Evolutionary conservation across 2,113 vertebrate genomes (phyloP), one percentile per base, ranked within the genome.

Genomic region (Copsychus sechellarum): DNA sequence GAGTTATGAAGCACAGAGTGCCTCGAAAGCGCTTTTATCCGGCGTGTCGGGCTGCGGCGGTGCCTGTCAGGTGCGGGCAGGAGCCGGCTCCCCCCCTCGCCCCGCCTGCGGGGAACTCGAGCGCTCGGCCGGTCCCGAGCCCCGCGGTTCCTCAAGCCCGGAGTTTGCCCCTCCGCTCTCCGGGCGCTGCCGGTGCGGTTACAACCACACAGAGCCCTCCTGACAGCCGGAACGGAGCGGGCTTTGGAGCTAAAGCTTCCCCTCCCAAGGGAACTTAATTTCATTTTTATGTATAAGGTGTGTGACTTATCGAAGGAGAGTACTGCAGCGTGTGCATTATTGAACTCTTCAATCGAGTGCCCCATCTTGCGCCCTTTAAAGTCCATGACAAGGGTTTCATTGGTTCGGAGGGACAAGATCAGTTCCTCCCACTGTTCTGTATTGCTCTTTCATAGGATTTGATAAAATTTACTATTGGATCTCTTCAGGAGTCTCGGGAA

Each of bases 261-360:
- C 23, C 15, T 80, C 90, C 64, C 61, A 7, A 31, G 84, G 70
- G 81, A 64, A 11, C 2, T 14, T 69, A 33, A 56, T 78, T 78
- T 54, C 48, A 34, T 89, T 91, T 91, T 76, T 76, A 60, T 88
- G 81, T 36, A 8, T 81, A 21, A 91, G 81, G 45, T 65, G 85
- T 57, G 69, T 47, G 74, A 61, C 77, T 76, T 84, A 56, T 65
- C 4, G 92, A 78, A 93, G 56, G 57, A 3, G 34, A 91, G 34
- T 12, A 9, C 60, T 50, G 77, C 86, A 48, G 11, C 72, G 11
- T 40, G 20, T 8, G 81, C 80, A 8, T 86, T 83, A 28, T 88
- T 81, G 85, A 67, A 42, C 65, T 76, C 29, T 51, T 70, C 42
- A 24, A 0, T 16, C 19, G 29, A 80, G 42, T 58, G 48, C 54